phyloP scores from a whole-genome alignment of 2,797 vertebrate genomes.

The Gouania willdenowi region DNA sequence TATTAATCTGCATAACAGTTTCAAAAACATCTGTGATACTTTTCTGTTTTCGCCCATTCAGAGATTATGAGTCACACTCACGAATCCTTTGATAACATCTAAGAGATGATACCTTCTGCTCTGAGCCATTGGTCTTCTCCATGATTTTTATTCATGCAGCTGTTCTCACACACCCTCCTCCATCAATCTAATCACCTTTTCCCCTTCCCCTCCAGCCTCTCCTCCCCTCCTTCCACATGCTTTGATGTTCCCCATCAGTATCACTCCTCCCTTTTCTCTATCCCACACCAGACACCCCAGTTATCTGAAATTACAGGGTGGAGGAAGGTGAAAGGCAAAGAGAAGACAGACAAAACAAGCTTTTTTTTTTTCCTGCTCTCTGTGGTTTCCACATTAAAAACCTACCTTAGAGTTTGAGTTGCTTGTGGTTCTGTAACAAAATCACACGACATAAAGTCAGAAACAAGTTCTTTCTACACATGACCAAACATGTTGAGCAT shows the following conservation, averaged over 20 bases:
- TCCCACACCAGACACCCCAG: constrained; percentile 30
- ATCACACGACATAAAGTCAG: too few species aligned
- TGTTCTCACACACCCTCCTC: constrained; percentile 38
- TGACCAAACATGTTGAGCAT: too few species aligned
- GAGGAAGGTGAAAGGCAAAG: constrained; percentile 5
- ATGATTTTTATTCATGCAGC: constrained; percentile 11
- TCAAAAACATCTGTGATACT: constrained; percentile 1
- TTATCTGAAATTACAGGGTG: constrained; percentile 56
- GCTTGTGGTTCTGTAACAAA: too few species aligned
- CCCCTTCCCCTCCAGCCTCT: constrained; percentile 8
- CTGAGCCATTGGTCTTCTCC: constrained; percentile 38
- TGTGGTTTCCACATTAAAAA: too few species aligned
- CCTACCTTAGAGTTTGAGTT: too few species aligned
- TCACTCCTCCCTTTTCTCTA: constrained; percentile 32
- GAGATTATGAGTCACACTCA: constrained; percentile 18
- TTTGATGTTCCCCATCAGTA: constrained; percentile 63
- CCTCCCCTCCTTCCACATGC: constrained; percentile 8
- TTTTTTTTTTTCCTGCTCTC: constrained; percentile 33
- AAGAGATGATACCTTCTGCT: constrained; percentile 37
- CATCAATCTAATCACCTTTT: constrained; percentile 40
- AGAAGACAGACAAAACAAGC: constrained; percentile 36
- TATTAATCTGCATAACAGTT: constrained; percentile 19
- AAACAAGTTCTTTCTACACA: too few species aligned
- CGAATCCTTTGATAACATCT: constrained; percentile 37
- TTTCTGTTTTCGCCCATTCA: constrained; percentile 15